Conservation (phyloP, 2,888 invertebrate genomes). For the Eristalis arbustorum region DNA sequence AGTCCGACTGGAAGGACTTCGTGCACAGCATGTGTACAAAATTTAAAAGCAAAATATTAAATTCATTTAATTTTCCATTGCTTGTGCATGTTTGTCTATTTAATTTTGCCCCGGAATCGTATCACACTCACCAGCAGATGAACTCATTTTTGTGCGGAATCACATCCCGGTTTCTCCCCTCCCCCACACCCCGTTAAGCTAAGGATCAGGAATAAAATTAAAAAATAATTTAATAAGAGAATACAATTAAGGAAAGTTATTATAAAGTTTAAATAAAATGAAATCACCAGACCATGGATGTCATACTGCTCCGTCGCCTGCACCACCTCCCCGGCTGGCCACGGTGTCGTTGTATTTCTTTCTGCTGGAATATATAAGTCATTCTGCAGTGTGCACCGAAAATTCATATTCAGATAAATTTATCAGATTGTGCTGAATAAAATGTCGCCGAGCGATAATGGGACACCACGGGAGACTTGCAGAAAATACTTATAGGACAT, state of each 20-base stretch:
- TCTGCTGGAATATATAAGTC: slow-evolving; percentile 30
- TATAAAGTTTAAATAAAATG: slow-evolving; percentile 58
- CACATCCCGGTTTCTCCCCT: neutral
- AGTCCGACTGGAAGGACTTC: no score
- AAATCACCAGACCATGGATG: slow-evolving; percentile 64
- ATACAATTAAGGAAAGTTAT: slow-evolving; percentile 49
- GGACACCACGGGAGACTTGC: neutral
- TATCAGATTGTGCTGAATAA: slow-evolving; percentile 11
- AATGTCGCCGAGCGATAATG: slow-evolving; percentile 14
- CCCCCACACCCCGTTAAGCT: slow-evolving; percentile 1
- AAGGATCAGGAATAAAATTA: slow-evolving; percentile 57
- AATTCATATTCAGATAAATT: slow-evolving; percentile 34
- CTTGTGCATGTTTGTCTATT: neutral
- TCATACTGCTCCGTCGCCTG: slow-evolving; percentile 5
- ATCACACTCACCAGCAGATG: neutral
- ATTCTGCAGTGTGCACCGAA: slow-evolving; percentile 28
- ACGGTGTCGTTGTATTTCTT: slow-evolving; percentile 5
- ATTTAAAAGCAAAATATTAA: no score
- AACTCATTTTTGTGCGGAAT: neutral
- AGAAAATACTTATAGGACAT: slow-evolving; percentile 17
- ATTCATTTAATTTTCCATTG: no score
- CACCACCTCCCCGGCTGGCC: no score
- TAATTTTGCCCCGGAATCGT: neutral
- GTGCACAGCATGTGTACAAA: no score
- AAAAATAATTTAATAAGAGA: slow-evolving; percentile 56